phyloP scores from a whole-genome alignment of 64 coral and sea anemone genomes.

The Platygyra sinensis region DNA sequence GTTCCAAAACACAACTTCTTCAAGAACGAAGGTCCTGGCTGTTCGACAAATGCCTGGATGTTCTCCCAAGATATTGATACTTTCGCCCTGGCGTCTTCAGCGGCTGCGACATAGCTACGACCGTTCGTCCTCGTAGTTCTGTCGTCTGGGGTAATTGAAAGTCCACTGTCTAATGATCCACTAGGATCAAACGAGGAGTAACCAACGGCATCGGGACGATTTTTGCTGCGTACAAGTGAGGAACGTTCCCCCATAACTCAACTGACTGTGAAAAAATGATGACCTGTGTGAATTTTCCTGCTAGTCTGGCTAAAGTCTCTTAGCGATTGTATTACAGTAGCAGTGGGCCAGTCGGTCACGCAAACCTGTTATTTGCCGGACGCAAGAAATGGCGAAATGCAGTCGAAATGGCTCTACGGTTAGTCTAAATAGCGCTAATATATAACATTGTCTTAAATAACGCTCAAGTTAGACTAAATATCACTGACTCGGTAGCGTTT shows the following conservation, averaged over 20 bases:
- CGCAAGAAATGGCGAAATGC: too few species aligned
- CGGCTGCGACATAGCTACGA: not conserved
- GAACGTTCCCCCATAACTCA: not conserved
- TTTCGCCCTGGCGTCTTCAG: not conserved
- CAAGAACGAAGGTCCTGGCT: not conserved
- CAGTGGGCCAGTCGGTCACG: too few species aligned
- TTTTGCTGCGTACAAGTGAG: not conserved
- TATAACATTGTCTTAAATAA: too few species aligned
- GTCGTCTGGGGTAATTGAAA: not conserved
- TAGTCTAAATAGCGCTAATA: too few species aligned
- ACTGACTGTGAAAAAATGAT: not conserved
- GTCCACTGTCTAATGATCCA: conserved; percentile 1
- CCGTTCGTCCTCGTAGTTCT: not conserved
- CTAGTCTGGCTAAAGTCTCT: too few species aligned
- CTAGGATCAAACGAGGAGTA: not conserved
- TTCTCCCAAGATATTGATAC: conserved; percentile 25
- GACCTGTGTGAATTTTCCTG: not conserved
- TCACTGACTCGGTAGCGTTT: too few species aligned
- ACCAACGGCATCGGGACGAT: not conserved
- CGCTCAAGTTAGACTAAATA: too few species aligned
- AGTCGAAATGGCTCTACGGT: too few species aligned
- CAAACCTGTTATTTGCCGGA: too few species aligned
- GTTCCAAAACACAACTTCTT: not conserved
- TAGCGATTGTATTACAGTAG: too few species aligned
- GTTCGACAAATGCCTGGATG: not conserved